Evolutionary conservation across 2,797 vertebrate genomes (phyloP).

Genomic region (Catostomus latipinnis): DNA sequence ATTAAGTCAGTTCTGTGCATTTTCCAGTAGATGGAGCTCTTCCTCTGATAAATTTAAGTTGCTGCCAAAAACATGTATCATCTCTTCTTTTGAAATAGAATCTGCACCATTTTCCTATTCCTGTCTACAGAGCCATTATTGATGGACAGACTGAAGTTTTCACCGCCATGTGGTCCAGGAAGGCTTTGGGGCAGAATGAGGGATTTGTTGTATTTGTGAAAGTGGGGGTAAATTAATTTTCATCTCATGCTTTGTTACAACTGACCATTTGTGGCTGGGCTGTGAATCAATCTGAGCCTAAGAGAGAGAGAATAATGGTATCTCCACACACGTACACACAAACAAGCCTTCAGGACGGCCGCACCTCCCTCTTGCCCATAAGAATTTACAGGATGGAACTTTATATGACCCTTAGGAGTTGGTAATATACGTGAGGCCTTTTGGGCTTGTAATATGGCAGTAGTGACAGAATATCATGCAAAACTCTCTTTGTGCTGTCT

Average conservation of each 20-base stretch:
- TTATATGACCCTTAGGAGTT: conserved; percentile 37
- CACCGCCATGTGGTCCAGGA: background rate
- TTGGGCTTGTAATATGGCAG: conserved; percentile 1
- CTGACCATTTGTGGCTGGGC: conserved; percentile 35
- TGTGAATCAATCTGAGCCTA: conserved; percentile 42
- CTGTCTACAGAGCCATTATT: conserved; percentile 14
- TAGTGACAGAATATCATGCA: conserved; percentile 23
- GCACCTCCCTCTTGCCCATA: conserved; percentile 10
- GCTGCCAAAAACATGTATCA: conserved; percentile 2
- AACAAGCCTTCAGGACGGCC: background rate
- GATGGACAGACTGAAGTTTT: conserved; percentile 35
- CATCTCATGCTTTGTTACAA: conserved; percentile 25
- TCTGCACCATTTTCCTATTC: conserved; percentile 30
- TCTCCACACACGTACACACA: background rate
- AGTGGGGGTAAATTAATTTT: conserved; percentile 15
- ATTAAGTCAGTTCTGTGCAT: conserved; percentile 4
- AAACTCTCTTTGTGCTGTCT: background rate
- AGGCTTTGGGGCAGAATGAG: conserved; percentile 26
- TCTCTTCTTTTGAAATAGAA: conserved; percentile 10
- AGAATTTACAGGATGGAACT: conserved; percentile 47
- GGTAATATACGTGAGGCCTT: conserved; percentile 34
- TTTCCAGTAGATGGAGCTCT: conserved; percentile 73
- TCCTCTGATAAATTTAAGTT: conserved; percentile 35
- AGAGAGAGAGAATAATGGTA: conserved; percentile 34
- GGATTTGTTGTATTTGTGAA: conserved; percentile 46